A percentile compares a stretch with the other conserved stretches of the same genome.
These are phyloP conservation scores for Pyrrhia umbra DNA, from an alignment of 2,888 invertebrate species.

Conservation along the genomic window DNA sequence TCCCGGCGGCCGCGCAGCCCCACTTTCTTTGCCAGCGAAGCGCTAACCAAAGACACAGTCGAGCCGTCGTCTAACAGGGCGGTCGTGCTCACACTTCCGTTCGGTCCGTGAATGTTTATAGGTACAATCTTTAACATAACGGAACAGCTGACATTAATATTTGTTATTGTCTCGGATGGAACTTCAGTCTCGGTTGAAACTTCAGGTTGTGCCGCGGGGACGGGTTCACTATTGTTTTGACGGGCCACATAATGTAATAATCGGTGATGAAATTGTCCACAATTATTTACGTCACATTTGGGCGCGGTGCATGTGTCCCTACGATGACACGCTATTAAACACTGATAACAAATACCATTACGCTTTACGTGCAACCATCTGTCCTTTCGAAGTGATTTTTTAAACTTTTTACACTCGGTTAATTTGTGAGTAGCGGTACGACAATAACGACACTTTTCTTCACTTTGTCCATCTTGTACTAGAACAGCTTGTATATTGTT, in stretches of 20 bases:
- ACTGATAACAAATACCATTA: constrained; percentile 48
- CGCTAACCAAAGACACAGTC: not conserved
- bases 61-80: not conserved
- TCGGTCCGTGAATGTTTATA: not conserved
- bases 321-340: constrained; percentile 44
- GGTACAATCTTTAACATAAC: not conserved
- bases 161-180: not conserved
- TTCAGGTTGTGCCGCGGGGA: too few species aligned
- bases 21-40: not conserved
- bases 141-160: not conserved
- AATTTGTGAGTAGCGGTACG: constrained; percentile 37
- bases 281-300: constrained; percentile 45
- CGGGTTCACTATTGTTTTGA: too few species aligned
- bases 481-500: constrained; percentile 45
- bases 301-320: constrained; percentile 49
- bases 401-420: constrained; percentile 46
- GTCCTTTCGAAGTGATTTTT: constrained; percentile 47
- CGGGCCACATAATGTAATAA: constrained; percentile 14
- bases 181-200: too few species aligned
- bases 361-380: constrained; percentile 46
- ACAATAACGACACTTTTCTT: constrained; percentile 49
- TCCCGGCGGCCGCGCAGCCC: not conserved
- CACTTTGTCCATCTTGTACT: constrained; percentile 51
- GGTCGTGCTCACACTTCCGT: not conserved
- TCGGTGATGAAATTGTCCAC: constrained; percentile 17